Base-by-base conservation (phyloP, 2,113 vertebrate species). In the Labeo rohita region DNA sequence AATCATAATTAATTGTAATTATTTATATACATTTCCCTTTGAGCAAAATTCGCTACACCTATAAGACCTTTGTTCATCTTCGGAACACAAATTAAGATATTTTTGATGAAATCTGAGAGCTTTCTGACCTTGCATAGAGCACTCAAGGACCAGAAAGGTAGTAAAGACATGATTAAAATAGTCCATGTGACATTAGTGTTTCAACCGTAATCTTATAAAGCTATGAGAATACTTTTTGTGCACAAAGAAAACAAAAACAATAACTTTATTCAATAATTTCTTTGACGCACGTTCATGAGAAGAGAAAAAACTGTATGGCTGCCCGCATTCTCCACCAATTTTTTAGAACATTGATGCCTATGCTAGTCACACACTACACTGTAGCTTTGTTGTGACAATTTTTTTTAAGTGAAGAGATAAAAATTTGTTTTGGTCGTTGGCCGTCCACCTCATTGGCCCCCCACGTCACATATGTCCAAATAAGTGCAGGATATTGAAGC, bases 401-500 rank as follows among this genome's bases (percentile, higher is more conserved):
- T n/a, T 61, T 61, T 61, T n/a, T 61, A 8, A 59, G 18, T 7
- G 2, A 43, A 36, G 68, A 72, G 36, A 72, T 66, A 11, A 34
- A 3, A 16, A 15, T 80, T 80, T 80, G 28, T 61, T 61, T 80
- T 89, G 92, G 91, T 92, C 90, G 88, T 85, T 90, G 28, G 23
- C 16, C 0, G 1, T 90, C 85, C 21, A 11, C 16, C 4, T 23
- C 79, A 50, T 50, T 47, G 77, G 83, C 89, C 92, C 89, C 91
- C 85, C 91, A 70, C 74, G 76, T 91, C 89, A 70, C 92, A 89
- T 87, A 86, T 79, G 84, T 85, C 87, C 88, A 88, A 90, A 92
- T 93, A 93, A 92, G 93, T 92, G 89, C 84, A 70, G 84, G 52
- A 88, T 90, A 90, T 93, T 87, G 91, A 86, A 87, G 93, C 90